phyloP scores from a whole-genome alignment of 2,888 invertebrate genomes.

The Tyria jacobaeae region DNA sequence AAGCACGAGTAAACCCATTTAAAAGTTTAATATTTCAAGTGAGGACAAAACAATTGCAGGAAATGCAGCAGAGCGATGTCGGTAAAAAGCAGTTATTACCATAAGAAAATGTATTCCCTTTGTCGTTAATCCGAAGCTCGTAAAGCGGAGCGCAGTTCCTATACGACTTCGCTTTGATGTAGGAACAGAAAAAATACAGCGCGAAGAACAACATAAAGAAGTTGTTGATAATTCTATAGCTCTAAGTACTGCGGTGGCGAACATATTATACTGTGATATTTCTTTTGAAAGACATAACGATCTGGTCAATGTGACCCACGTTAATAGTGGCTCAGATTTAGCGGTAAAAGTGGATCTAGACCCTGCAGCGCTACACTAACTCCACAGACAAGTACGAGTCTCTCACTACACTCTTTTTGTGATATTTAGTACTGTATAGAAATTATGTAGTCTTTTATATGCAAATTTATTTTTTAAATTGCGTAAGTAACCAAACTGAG shows the following conservation, averaged over 20 bases:
- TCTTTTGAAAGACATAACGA: background rate
- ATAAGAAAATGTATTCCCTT: constrained; percentile 48
- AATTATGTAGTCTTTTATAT: too few relatives aligned
- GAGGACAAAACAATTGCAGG: background rate
- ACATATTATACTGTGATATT: constrained; percentile 45
- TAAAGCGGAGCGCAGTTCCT: constrained; percentile 29
- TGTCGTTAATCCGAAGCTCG: constrained; percentile 45
- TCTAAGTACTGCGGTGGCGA: constrained; percentile 33
- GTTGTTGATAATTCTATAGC: constrained; percentile 36
- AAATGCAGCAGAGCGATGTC: background rate
- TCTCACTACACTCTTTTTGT: too few relatives aligned
- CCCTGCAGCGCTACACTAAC: too few relatives aligned
- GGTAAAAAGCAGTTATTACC: constrained; percentile 30
- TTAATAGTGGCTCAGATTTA: too few relatives aligned
- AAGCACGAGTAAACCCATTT: background rate
- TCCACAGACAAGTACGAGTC: too few relatives aligned
- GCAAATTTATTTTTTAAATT: too few relatives aligned
- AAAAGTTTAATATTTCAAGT: background rate
- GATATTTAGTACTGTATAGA: too few relatives aligned
- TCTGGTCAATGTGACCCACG: too few relatives aligned
- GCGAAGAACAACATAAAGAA: constrained; percentile 36
- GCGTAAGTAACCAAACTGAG: too few relatives aligned
- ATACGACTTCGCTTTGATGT: constrained; percentile 26
- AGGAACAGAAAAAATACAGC: constrained; percentile 32
- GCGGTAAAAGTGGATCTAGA: too few relatives aligned